phyloP scores from a whole-genome alignment of 37 sponge, comb jelly and placozoan genomes.

The Amphimedon queenslandica region DNA sequence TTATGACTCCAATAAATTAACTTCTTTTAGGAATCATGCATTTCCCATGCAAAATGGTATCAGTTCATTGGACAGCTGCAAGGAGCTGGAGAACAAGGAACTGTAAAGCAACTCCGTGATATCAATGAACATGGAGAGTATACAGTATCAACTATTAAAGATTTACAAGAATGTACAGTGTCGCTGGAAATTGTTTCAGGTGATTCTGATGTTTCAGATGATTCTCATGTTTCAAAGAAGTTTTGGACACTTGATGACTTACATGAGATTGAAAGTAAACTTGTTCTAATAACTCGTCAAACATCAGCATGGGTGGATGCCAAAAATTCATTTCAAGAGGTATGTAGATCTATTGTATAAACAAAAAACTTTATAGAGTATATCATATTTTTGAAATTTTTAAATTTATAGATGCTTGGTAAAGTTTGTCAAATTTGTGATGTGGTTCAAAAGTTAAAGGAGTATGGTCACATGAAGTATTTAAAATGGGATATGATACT shows the following conservation, averaged over 20 bases:
- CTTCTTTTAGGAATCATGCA: too few species aligned
- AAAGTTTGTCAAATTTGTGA: background rate
- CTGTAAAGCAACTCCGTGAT: background rate
- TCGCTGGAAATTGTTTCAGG: too few species aligned
- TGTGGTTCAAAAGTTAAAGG: background rate
- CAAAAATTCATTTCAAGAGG: constrained; percentile 36
- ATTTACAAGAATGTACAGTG: background rate
- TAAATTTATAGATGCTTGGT: background rate
- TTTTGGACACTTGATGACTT: constrained; percentile 44
- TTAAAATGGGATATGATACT: background rate
- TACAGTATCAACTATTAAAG: background rate
- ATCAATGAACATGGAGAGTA: background rate
- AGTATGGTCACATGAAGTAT: constrained; percentile 1
- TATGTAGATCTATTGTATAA: constrained; percentile 1
- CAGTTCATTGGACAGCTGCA: background rate
- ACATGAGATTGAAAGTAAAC: constrained; percentile 58
- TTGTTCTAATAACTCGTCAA: constrained; percentile 56
- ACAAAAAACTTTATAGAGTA: background rate
- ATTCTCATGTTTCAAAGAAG: background rate
- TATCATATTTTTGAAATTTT: too few species aligned
- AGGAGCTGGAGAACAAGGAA: background rate
- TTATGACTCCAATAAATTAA: too few species aligned
- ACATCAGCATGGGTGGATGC: constrained; percentile 27
- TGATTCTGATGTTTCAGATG: background rate
- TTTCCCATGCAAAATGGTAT: background rate